Conservation (phyloP, 2,113 vertebrate species). For the Crotophaga sulcirostris region DNA sequence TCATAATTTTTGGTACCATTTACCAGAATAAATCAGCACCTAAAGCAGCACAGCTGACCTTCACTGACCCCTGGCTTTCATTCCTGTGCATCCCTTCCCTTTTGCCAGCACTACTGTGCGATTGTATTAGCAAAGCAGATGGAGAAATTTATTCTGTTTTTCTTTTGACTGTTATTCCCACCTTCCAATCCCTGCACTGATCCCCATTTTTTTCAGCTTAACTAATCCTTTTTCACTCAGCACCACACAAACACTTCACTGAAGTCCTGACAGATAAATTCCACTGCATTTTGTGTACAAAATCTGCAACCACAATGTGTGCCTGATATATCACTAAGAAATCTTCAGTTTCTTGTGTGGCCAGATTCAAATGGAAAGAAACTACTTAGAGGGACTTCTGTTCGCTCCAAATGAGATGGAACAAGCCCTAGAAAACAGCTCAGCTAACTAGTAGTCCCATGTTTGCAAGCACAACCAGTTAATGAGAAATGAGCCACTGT, state of each 20-base stretch:
- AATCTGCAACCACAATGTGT: not conserved
- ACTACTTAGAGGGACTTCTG: not conserved
- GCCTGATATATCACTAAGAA: not conserved
- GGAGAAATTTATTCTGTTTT: not conserved
- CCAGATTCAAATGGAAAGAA: not conserved
- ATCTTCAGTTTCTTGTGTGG: not conserved
- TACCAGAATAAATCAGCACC: not conserved
- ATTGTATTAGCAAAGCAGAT: not conserved
- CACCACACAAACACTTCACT: not conserved
- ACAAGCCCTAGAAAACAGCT: not conserved
- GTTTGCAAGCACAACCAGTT: accelerated
- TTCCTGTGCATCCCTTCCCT: not conserved
- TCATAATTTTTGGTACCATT: not conserved
- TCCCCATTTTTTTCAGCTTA: not conserved
- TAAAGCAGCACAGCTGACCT: not conserved
- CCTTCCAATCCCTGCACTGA: not conserved
- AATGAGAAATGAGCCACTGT: not conserved
- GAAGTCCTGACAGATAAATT: not conserved
- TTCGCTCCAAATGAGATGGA: not conserved
- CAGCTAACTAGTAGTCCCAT: accelerated
- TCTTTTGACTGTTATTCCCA: not conserved
- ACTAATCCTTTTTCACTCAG: not conserved
- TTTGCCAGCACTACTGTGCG: not conserved
- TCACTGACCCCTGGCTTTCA: not conserved
- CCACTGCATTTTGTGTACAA: not conserved